Percentiles rank a stretch among this genome's conserved stretches.
phyloP scores from a whole-genome alignment of 2,888 invertebrate species.

The Syrphus vitripennis region DNA sequence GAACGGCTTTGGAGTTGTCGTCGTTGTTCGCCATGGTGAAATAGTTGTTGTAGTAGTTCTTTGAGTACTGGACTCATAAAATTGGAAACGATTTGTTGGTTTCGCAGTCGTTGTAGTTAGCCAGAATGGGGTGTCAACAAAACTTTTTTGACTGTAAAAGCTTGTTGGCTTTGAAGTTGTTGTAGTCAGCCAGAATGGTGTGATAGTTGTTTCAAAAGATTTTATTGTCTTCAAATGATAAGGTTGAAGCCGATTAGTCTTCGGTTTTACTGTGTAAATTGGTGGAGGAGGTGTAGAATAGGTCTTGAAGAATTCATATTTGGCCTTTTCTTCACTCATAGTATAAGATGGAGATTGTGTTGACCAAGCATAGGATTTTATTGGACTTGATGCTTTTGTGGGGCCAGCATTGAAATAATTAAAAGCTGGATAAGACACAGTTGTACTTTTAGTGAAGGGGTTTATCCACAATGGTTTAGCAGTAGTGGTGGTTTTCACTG shows the following conservation, averaged over 20 bases:
- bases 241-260: conserved; percentile 36
- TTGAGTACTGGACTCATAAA: neutral
- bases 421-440: conserved; percentile 57
- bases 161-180: neutral
- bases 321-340: conserved; percentile 41
- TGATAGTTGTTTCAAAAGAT: neutral
- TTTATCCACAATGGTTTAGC: conserved; percentile 30
- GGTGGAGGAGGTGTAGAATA: neutral
- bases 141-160: neutral
- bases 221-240: conserved; percentile 38
- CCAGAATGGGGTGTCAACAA: neutral
- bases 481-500: conserved; percentile 3
- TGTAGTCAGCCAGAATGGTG: neutral
- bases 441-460: conserved; percentile 37
- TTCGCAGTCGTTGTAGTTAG: neutral
- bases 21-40: neutral
- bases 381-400: neutral
- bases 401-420: neutral
- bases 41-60: neutral
- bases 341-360: neutral
- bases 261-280: conserved; percentile 11
- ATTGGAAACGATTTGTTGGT: neutral
- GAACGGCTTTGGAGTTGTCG: neutral
- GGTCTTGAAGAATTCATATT: conserved; percentile 35
- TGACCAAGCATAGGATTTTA: neutral